Evolutionary conservation across 2,888 invertebrate genomes (phyloP), one percentile per base, ranked within the genome.

Genomic region (Lithophane socia): DNA sequence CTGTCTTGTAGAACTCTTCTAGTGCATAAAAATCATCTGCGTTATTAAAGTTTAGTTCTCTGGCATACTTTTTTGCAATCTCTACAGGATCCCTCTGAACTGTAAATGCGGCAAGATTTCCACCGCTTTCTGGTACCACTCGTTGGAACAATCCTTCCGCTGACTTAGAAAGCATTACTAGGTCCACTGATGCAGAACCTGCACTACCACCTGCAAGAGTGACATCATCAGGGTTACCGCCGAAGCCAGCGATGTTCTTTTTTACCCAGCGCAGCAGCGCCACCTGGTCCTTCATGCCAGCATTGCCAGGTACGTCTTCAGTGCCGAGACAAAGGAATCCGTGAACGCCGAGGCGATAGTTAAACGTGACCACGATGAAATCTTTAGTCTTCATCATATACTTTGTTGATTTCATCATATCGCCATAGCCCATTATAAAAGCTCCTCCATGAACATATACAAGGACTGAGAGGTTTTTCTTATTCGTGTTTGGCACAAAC

Each of bases 211-310:
- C 77, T 37, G 61, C 80, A 24, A 77, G 3, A 13, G 77, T 93
- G 0, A 94, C 90, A 63, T 94, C 93, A 64, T 91, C 72, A 49
- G 94, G 92, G 71, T 94, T 92, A 9, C 94, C 94, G 0, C 94
- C 92, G 47, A 92, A 94, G 16, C 74, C 89, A 0, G 88, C 91
- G 5, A 94, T 94, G 66, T 94, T 93, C 21, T 88, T 87, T 24
- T 92, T 84, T 4, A 94, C 92, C 94, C 94, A 94, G 0, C 67
- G 79, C 64, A 79, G 64, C 4, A 89, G 69, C 0, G 90, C 88
- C 2, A 92, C 86, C 75, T 91, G 91, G 70, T 92, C 92, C 73
- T 92, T 92, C 85, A 92, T 86, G 0, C 91, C 92, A 8, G 91
- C 92, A 58, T 92, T 92, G 7, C 92, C 92, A 9, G 92, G 92